Conservation (phyloP, 2,113 vertebrate species). For the Morone saxatilis region DNA sequence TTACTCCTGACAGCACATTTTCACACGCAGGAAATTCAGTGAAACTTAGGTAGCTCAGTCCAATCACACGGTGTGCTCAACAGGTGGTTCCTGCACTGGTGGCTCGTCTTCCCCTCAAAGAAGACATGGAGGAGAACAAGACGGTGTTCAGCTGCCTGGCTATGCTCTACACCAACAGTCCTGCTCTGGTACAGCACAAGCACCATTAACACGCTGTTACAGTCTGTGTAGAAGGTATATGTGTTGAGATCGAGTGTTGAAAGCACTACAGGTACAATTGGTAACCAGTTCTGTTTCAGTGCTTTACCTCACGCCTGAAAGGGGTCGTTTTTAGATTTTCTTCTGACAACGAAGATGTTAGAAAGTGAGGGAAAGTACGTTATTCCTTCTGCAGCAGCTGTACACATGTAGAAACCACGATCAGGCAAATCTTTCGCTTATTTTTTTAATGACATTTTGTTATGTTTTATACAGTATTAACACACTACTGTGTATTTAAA, state of each 20-base stretch:
- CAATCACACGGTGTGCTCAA: background rate
- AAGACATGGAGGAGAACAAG: constrained; percentile 91
- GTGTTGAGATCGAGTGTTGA: background rate
- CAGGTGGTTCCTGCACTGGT: constrained; percentile 90
- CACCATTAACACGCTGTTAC: background rate
- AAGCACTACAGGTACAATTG: too few species aligned
- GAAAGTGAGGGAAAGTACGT: background rate
- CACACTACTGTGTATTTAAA: background rate
- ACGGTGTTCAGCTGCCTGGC: constrained; percentile 88
- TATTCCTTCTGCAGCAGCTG: background rate
- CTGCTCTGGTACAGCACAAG: constrained; percentile 68
- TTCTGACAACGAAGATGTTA: background rate
- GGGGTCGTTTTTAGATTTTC: background rate
- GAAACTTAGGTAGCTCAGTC: background rate
- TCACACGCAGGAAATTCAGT: background rate
- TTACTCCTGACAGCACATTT: background rate
- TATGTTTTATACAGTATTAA: constrained; percentile 8
- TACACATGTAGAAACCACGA: background rate
- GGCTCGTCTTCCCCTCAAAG: constrained; percentile 86
- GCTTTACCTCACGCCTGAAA: background rate
- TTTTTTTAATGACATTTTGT: constrained; percentile 9
- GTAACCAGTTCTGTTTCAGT: too few species aligned
- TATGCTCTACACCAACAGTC: constrained; percentile 85
- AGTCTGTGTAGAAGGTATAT: background rate
- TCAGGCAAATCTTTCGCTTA: background rate